phyloP scores from a whole-genome alignment of 2,113 vertebrate species.

The Larimichthys crocea region DNA sequence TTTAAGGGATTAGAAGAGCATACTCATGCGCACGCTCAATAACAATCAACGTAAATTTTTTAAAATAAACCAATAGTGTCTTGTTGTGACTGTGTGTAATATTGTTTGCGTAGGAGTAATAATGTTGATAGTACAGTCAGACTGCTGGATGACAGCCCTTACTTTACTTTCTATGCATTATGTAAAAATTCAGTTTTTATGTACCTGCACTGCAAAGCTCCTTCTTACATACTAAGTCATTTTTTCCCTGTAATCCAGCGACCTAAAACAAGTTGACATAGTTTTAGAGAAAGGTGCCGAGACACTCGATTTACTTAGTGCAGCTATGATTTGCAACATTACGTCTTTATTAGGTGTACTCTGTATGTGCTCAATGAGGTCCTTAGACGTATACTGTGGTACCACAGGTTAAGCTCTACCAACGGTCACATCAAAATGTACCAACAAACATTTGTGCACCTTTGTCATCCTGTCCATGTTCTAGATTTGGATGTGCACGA shows the following conservation, averaged over 20 bases:
- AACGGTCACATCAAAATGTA: no score
- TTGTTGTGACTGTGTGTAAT: conserved; percentile 10
- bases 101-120: conserved; percentile 32
- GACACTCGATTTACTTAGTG: not conserved
- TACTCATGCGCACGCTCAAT: not conserved
- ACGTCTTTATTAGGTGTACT: not conserved
- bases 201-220: not conserved
- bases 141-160: conserved; percentile 22
- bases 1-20: not conserved
- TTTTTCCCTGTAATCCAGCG: not conserved
- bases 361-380: not conserved
- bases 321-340: not conserved
- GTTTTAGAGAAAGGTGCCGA: not conserved
- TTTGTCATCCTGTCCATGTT: no score
- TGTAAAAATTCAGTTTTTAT: not conserved
- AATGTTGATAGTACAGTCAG: conserved; percentile 22
- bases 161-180: not conserved
- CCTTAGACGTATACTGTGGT: no score
- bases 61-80: not conserved
- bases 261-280: not conserved
- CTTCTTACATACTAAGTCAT: not conserved
- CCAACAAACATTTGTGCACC: no score
- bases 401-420: no score
- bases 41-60: not conserved
- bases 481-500: not conserved